Conservation (phyloP, 2,113 vertebrate genomes). For the Oryzias woworae region DNA sequence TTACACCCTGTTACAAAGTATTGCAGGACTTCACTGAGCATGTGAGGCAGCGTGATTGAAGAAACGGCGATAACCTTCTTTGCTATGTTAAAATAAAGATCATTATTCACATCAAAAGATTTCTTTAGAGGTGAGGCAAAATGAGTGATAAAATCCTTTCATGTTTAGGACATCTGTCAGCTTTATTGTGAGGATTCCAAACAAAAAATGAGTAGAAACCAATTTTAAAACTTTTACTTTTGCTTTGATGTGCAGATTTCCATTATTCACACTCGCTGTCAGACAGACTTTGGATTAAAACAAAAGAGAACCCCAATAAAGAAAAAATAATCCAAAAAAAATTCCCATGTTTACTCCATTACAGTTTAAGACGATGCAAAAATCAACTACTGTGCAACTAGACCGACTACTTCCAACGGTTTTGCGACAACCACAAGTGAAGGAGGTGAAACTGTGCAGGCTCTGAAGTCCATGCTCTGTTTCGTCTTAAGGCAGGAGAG, state of each 20-base stretch:
- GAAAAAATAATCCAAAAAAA: conserved; percentile 31
- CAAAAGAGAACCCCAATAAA: conserved; percentile 34
- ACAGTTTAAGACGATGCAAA: conserved; percentile 62
- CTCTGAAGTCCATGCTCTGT: conserved; percentile 50
- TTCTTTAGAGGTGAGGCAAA: conserved; percentile 26
- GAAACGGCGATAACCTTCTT: background rate
- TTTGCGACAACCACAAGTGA: conserved; percentile 32
- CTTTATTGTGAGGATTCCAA: background rate
- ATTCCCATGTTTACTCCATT: conserved; percentile 51
- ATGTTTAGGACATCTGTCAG: conserved; percentile 69
- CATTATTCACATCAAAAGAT: too few relatives aligned
- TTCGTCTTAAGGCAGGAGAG: conserved; percentile 65
- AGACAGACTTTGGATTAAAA: conserved; percentile 33
- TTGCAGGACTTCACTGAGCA: conserved; percentile 41
- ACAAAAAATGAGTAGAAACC: too few relatives aligned
- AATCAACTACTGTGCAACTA: conserved; percentile 65
- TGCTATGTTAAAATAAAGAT: too few relatives aligned
- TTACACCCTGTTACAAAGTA: conserved; percentile 49
- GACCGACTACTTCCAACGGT: conserved; percentile 48
- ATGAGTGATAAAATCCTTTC: conserved; percentile 85
- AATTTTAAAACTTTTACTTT: conserved; percentile 46
- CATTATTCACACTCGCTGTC: conserved; percentile 39
- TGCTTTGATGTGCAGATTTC: conserved; percentile 63
- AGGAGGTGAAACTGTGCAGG: conserved; percentile 60
- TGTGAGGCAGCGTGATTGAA: background rate